A percentile compares a stretch with the other conserved stretches of the same genome.
These are phyloP conservation scores for Venusia cambrica DNA, from an alignment of 2,888 invertebrate genomes.

Conservation along the genomic window DNA sequence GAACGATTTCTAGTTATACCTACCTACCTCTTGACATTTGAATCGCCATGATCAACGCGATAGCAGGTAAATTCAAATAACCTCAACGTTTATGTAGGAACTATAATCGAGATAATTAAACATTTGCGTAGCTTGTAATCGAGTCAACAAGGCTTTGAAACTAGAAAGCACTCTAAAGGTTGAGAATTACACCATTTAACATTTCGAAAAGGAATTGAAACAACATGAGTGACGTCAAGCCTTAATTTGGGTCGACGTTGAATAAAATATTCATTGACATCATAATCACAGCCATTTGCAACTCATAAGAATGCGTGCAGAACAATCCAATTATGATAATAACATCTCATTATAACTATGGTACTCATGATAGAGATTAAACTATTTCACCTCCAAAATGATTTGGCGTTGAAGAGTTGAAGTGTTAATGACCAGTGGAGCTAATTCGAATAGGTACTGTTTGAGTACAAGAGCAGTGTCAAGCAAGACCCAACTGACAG, in stretches of 20 bases:
- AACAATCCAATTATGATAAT: conserved; percentile 15
- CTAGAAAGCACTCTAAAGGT: conserved; percentile 31
- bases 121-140: conserved; percentile 46
- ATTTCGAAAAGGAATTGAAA: conserved; percentile 31
- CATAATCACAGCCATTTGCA: conserved; percentile 19
- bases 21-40: conserved; percentile 6
- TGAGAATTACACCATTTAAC: conserved; percentile 34
- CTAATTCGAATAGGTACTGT: too few species aligned
- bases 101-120: conserved; percentile 25
- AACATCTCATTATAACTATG: conserved; percentile 11
- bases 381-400: conserved; percentile 21
- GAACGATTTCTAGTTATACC: too few species aligned
- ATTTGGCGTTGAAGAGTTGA: conserved; percentile 28
- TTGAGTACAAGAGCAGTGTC: conserved; percentile 44
- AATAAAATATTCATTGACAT: conserved; percentile 25
- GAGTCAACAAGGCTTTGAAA: conserved; percentile 36
- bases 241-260: conserved; percentile 30
- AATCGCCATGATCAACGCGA: conserved; percentile 3
- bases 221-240: conserved; percentile 34
- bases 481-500: conserved; percentile 49
- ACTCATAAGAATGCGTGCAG: conserved; percentile 9
- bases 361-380: conserved; percentile 14
- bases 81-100: conserved; percentile 4
- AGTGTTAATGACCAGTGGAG: conserved; percentile 30
- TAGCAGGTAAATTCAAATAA: conserved; percentile 10